These are phyloP conservation scores for Papilio machaon DNA, from an alignment of 1,140 invertebrate species.

Conservation along the genomic window DNA sequence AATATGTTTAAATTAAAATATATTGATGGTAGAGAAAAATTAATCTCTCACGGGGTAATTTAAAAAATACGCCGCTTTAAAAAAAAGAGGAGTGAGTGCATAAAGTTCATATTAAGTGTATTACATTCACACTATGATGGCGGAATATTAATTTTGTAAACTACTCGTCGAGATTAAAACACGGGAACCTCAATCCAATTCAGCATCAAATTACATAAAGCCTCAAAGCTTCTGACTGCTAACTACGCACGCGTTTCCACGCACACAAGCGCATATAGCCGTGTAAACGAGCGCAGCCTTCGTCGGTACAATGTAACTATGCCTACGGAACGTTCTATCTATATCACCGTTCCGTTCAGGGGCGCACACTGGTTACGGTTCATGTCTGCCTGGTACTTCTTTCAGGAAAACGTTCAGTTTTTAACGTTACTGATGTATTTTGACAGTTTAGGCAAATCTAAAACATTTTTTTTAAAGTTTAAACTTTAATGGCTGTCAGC, in stretches of 20 bases:
- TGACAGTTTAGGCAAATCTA: not conserved
- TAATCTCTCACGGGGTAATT: conserved; percentile 32
- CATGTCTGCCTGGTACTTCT: conserved; percentile 59
- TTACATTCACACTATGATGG: conserved; percentile 41
- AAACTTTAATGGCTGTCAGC: not conserved
- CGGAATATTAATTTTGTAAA: conserved; percentile 61
- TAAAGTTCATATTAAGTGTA: conserved; percentile 36
- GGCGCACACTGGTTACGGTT: conserved; percentile 44
- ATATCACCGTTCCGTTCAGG: conserved; percentile 64
- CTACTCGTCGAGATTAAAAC: conserved; percentile 63
- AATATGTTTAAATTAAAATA: conserved; percentile 31
- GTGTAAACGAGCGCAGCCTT: conserved; percentile 73
- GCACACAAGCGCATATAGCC: conserved; percentile 41
- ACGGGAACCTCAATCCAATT: conserved; percentile 70
- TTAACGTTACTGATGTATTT: not conserved
- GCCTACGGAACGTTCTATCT: conserved; percentile 51
- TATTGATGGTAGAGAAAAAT: conserved; percentile 29
- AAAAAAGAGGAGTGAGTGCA: conserved; percentile 14
- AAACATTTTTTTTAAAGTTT: not conserved
- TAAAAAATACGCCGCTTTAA: conserved; percentile 25
- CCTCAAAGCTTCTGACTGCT: conserved; percentile 71
- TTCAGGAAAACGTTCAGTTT: conserved; percentile 39
- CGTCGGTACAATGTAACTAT: conserved; percentile 71
- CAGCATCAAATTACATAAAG: conserved; percentile 77
- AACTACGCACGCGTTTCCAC: conserved; percentile 56